Base-by-base conservation (phyloP, 2,797 vertebrate species). In the Luscinia luscinia region DNA sequence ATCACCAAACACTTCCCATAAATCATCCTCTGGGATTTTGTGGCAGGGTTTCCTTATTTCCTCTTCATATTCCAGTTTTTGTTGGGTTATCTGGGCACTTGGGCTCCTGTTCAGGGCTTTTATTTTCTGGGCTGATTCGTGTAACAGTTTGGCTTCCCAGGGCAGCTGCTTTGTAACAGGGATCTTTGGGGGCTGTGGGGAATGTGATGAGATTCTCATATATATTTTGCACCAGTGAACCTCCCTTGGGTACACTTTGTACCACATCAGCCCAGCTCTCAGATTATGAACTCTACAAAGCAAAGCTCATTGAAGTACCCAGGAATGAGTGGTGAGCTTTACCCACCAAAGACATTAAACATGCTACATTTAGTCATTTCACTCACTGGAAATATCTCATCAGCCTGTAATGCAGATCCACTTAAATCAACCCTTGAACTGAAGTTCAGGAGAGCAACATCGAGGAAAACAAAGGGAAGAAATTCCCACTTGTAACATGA, bases 401-500 rank as follows among this genome's bases (percentile, higher is more conserved):
- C 74, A 40, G 67, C 26, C 64, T 91, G 74, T 82, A 94, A 84
- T 3, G 1, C 57, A 89, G 92, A 95, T 79, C 85, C 80, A 84
- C 93, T 96, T 92, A 95, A 94, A 90, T 69, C 92, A 84, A 87
- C 82, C 82, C 84, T 85, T 90, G 92, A 95, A 93, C 83, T 2
- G 0, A 74, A 84, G 87, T 96, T 95, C 86, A 55, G 72, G 92
- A 91, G 67, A 94, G 77, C n/a, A 64, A 63, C 80, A 74, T 40
- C 0, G 5, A 87, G 68, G 84, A 95, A 94, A 96, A 95, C 78
- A 93, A 91, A 94, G 57, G 74, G 68, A 88, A 94, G 93, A 95
- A 94, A 96, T 97, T 95, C 95, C 95, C 96, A 70, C 91, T 89
- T 95, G 97, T 89, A 96, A 95, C 46, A 9, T 12, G 80, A 96